Percentiles rank a stretch among this genome's conserved stretches.
phyloP scores from a whole-genome alignment of 2,888 invertebrate genomes.

The Ormyrus thymus region DNA sequence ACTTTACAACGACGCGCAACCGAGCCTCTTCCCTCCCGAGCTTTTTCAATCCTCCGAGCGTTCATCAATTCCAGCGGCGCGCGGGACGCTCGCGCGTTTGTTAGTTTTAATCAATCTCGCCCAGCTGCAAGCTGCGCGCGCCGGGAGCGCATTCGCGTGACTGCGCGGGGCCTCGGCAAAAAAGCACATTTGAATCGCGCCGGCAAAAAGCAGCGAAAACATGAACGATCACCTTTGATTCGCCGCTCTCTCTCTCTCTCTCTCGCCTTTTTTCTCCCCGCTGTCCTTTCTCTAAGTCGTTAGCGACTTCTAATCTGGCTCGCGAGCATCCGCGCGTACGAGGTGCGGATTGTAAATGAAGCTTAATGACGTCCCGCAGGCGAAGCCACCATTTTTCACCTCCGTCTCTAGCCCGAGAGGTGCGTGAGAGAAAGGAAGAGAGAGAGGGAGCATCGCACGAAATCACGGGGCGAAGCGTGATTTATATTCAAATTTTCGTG shows the following conservation, averaged over 20 bases:
- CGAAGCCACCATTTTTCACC: slow-evolving; percentile 67
- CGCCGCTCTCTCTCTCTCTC: slow-evolving; percentile 20
- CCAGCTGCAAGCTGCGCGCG: background rate
- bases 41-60: slow-evolving; percentile 15
- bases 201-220: slow-evolving; percentile 68
- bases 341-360: slow-evolving; percentile 73
- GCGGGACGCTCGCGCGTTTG: background rate
- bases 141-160: slow-evolving; percentile 19
- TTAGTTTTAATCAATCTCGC: slow-evolving; percentile 33
- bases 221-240: slow-evolving; percentile 64
- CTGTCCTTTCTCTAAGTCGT: slow-evolving; percentile 66
- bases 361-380: slow-evolving; percentile 67
- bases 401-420: slow-evolving; percentile 58
- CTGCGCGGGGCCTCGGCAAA: slow-evolving; percentile 37
- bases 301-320: slow-evolving; percentile 67
- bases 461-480: slow-evolving; percentile 28
- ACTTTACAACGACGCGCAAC: background rate
- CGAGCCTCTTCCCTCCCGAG: background rate
- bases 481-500: slow-evolving; percentile 16
- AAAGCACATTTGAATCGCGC: slow-evolving; percentile 64
- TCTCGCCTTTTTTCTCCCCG: slow-evolving; percentile 62
- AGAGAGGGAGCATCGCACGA: background rate
- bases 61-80: slow-evolving; percentile 17
- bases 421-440: slow-evolving; percentile 16
- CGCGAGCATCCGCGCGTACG: slow-evolving; percentile 64